Evolutionary conservation across 2,113 vertebrate genomes (phyloP), one percentile per base, ranked within the genome.

Genomic region (Mixornis gularis): DNA sequence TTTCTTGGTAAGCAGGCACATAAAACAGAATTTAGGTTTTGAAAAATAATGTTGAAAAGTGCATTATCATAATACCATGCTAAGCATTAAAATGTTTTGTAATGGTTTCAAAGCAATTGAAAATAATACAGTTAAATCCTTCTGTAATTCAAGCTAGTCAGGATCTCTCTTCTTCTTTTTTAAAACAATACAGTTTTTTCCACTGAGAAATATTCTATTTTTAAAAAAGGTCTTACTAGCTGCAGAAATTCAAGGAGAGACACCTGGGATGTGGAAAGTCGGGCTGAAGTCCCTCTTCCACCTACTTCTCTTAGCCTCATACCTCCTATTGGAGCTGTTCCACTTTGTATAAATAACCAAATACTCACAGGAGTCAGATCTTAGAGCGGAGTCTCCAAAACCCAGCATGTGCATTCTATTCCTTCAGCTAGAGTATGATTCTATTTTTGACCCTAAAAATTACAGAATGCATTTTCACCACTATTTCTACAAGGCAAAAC

Each of bases 321-420:
- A 53, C 58, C 78, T 94, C 93, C 87, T 95, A 52, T 92, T 95
- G 85, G 93, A 94, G 41, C 89, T 96, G 95, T 44, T 92, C 94
- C 84, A 96, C 87, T 96, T 96, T 81, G 87, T 91, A 94, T 92
- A 95, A 94, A 95, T 96, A 95, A 94, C 52, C 0, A 0, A 84
- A 95, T 89, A 77, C 89, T 80, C 94, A 78, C 10, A 93, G 87
- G 95, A 94, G 40, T 22, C 10, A 3, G 36, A 86, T 84, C 51
- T 74, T 78, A 66, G 79, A 84, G 78, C 60, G 36, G 29, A 19
- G 52, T 84, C 69, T 95, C 60, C 60, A 86, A 44, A 89, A 96
- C 64, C 69, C 3, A 3, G 24, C 29, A 59, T 8, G 64, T 36
- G 36, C 30, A 80, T 81, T 83, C 48, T 59, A 73, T 30, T 60